Percentiles rank a stretch among this genome's conserved stretches.
Conservation (phyloP, 2,113 vertebrate species). For the Lutjanus erythropterus region DNA sequence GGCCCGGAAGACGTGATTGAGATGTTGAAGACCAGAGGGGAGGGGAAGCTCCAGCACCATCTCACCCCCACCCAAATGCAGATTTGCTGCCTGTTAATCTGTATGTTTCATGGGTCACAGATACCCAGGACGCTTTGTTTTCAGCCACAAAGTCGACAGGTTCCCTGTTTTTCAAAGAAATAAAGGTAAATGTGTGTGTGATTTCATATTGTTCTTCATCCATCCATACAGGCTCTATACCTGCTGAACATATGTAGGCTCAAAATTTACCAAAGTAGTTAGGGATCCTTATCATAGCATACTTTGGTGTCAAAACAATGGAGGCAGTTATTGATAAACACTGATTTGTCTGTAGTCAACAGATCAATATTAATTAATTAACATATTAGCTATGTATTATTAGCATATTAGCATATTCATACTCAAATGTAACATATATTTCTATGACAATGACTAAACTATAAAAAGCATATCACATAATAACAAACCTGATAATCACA, state of each 20-base stretch:
- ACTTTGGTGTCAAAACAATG: neutral
- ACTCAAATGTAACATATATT: neutral
- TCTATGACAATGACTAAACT: neutral
- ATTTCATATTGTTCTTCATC: neutral
- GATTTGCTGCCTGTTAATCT: constrained; percentile 78
- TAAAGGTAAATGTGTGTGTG: too few species aligned
- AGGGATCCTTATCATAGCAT: neutral
- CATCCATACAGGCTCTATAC: neutral
- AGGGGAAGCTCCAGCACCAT: constrained; percentile 35
- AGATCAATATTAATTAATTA: neutral
- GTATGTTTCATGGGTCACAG: constrained; percentile 46
- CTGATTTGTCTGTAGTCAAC: neutral
- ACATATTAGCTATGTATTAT: too few species aligned
- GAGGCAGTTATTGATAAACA: neutral
- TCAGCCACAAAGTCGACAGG: constrained; percentile 31
- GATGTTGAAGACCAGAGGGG: constrained; percentile 91
- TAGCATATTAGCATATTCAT: neutral
- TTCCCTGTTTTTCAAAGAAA: too few species aligned
- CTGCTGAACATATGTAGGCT: neutral
- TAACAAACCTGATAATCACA: neutral
- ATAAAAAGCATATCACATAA: neutral
- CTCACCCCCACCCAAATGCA: constrained; percentile 87
- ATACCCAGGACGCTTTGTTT: constrained; percentile 43
- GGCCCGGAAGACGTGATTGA: constrained; percentile 91
- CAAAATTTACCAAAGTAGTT: neutral